A percentile compares a stretch with the other conserved stretches of the same genome.
Conservation (phyloP, 2,113 vertebrate genomes). For the Sciurus niger region DNA sequence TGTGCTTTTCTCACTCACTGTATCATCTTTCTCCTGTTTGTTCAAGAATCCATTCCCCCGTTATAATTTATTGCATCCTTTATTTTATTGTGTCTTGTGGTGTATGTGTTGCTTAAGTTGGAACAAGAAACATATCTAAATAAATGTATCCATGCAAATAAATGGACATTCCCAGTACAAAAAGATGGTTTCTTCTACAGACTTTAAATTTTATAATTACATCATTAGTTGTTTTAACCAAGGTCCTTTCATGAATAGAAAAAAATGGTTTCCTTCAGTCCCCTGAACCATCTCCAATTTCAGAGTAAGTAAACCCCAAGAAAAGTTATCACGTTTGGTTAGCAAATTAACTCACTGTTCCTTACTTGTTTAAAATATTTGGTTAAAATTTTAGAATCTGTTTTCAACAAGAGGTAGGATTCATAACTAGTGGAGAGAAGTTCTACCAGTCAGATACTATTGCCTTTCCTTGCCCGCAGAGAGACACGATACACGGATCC, state of each 20-base stretch:
- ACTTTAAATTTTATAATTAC: slow-evolving; percentile 41
- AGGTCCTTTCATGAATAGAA: slow-evolving; percentile 25
- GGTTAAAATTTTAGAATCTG: slow-evolving; percentile 52
- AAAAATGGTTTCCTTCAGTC: background rate
- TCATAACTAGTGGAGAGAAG: background rate
- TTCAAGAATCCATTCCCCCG: background rate
- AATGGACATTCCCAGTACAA: background rate
- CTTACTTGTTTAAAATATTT: slow-evolving; percentile 48
- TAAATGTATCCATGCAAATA: background rate
- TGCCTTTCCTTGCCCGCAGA: no score
- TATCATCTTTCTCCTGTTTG: slow-evolving; percentile 11
- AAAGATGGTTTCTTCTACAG: background rate
- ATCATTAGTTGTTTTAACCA: slow-evolving; percentile 50
- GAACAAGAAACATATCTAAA: background rate
- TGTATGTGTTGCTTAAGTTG: background rate
- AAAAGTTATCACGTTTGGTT: slow-evolving; percentile 22
- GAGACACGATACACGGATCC: no score
- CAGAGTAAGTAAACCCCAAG: slow-evolving; percentile 45
- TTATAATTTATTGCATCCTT: background rate
- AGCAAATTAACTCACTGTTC: background rate
- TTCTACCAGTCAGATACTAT: background rate
- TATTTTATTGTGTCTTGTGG: background rate
- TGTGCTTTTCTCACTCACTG: background rate
- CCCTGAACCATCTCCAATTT: slow-evolving; percentile 51
- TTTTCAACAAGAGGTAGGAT: background rate